These are phyloP conservation scores for Gopherus flavomarginatus DNA, from an alignment of 2,113 vertebrate genomes.

Conservation along the genomic window DNA sequence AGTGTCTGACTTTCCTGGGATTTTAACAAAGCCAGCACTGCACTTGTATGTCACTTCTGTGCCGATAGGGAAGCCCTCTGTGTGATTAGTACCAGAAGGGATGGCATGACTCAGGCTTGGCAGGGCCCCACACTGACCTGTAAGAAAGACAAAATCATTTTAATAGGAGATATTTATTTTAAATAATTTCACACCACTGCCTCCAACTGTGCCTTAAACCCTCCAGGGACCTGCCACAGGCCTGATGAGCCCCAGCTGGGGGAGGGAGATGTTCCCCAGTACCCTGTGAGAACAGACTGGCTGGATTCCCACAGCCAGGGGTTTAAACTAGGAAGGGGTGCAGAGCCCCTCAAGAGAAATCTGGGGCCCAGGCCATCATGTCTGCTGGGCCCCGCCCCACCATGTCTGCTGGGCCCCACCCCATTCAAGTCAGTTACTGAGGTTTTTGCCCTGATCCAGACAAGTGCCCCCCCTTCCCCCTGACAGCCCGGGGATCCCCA, in stretches of 20 bases:
- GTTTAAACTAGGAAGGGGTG: background rate
- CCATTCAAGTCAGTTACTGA: too few relatives aligned
- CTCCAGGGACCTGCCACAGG: background rate
- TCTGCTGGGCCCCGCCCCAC: too few relatives aligned
- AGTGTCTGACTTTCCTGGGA: accelerated
- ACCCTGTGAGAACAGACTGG: background rate
- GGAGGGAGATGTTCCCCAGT: background rate
- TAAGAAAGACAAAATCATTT: background rate
- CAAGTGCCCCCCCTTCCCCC: too few relatives aligned
- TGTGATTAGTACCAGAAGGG: accelerated
- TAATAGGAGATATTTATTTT: background rate
- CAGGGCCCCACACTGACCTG: conserved; percentile 40
- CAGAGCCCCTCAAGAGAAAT: background rate
- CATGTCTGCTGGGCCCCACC: too few relatives aligned
- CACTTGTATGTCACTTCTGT: background rate
- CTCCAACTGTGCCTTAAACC: background rate
- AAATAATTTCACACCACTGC: background rate
- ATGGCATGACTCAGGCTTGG: background rate
- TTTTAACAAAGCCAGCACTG: accelerated
- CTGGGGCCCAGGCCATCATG: background rate
- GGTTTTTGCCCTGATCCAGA: too few relatives aligned
- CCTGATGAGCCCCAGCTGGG: background rate
- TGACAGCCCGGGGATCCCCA: accelerated
- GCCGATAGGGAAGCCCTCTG: background rate
- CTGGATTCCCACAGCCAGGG: background rate